phyloP scores from a whole-genome alignment of 1,140 invertebrate genomes.

The Amphibalanus amphitrite region DNA sequence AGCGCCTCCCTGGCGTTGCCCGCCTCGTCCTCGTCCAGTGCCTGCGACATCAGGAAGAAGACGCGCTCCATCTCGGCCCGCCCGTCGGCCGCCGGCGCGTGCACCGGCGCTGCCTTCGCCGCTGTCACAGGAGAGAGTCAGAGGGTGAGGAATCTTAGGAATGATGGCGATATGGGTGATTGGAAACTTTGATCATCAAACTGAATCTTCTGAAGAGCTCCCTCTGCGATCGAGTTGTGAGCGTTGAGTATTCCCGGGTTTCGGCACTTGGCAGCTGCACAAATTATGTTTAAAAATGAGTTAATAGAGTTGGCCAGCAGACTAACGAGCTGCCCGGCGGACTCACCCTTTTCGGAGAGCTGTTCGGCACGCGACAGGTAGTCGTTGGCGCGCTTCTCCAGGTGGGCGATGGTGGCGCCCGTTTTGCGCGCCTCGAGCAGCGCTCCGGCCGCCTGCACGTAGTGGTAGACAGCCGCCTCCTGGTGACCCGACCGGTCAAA shows the following conservation, averaged over 20 bases:
- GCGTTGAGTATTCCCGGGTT: no score
- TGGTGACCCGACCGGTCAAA: constrained; percentile 41
- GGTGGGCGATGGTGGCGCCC: constrained; percentile 21
- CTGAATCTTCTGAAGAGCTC: not conserved
- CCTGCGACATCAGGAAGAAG: constrained; percentile 66
- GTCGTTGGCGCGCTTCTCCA: constrained; percentile 15
- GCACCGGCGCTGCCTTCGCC: constrained; percentile 9
- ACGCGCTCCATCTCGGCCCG: constrained; percentile 43
- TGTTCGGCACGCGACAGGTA: constrained; percentile 34
- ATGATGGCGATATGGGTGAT: no score
- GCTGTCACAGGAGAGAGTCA: no score
- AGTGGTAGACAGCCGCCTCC: constrained; percentile 48
- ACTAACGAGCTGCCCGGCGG: constrained; percentile 17
- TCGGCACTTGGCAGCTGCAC: no score
- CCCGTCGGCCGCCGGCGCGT: constrained; percentile 18
- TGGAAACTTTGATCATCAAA: not conserved
- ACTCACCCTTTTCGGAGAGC: constrained; percentile 40
- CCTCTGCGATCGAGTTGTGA: not conserved
- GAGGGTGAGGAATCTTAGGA: no score
- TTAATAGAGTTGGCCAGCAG: no score
- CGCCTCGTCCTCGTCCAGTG: constrained; percentile 67
- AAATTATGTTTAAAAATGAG: no score
- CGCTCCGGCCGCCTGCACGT: constrained; percentile 39
- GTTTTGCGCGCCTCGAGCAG: constrained; percentile 31
- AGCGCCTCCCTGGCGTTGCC: constrained; percentile 55